Evolutionary conservation across 2,888 invertebrate genomes (phyloP), one percentile per base, ranked within the genome.

Genomic region (Macrophya annulata): DNA sequence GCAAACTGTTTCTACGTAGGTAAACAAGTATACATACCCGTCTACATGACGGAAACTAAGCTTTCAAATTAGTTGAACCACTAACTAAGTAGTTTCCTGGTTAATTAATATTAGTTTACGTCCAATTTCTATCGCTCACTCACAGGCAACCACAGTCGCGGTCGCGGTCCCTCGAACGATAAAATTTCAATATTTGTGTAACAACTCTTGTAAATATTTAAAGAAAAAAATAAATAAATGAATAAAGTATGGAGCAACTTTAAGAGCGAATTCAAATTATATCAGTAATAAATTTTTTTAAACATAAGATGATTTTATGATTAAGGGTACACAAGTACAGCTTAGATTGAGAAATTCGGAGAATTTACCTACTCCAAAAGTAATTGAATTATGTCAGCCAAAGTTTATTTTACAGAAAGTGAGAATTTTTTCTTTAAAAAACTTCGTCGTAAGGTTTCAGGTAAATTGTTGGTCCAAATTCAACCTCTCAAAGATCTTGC

Each of bases 41-140:
- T 68, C 37, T n/a, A 74, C 45, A 21, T n/a, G 77, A 55, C 77
- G 77, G 48, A 12, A 77, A 77, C 77, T 77, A 55, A 43, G 81
- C 81, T 81, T 65, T 59, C 62, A 81, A 81, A 81, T 81, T 81
- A 81, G 65, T 65, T 43, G 59, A 40, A 81, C 62, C 81, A 43
- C 43, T 45, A 81, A 81, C 62, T 45, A 74, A 74, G 72, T 81
- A 81, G 81, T 65, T 81, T 59, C 40, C 62, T 62, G 43, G 21
- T 81, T 81, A 81, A 81, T 81, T 81, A 81, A 45, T 55, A 81
- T 81, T 62, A 81, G 45, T 81, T 81, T 62, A 62, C 65, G 62
- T 17, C 4, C 31, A 40, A 81, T 55, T 77, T 77, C 77, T 31
- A 51, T 77, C 77, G 77, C 31, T 77, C 77, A 77, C 12, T 17